A percentile compares a stretch with the other conserved stretches of the same genome.
These are phyloP conservation scores for Pitangus sulphuratus DNA, from an alignment of 2,797 vertebrate species.

Conservation along the genomic window DNA sequence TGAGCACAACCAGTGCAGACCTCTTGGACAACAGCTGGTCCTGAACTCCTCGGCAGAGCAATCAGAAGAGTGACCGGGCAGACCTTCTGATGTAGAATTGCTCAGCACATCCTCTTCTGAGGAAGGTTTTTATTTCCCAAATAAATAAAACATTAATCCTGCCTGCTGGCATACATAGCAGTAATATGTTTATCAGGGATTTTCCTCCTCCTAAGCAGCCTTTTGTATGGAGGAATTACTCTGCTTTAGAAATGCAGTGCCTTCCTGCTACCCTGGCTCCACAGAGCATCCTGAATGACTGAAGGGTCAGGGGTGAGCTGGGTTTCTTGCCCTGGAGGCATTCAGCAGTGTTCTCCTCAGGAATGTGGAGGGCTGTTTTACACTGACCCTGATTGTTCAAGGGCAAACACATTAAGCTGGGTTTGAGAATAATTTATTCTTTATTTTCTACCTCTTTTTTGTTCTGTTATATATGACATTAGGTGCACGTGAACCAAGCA, in stretches of 20 bases:
- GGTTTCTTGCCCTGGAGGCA: background rate
- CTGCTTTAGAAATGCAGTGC: background rate
- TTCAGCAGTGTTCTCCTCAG: background rate
- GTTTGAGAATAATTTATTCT: background rate
- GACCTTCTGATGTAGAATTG: background rate
- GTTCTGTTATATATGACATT: background rate
- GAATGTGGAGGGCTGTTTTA: background rate
- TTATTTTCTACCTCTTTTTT: background rate
- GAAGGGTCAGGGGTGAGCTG: background rate
- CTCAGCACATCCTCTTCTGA: background rate
- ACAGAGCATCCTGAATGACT: background rate
- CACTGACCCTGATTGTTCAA: background rate
- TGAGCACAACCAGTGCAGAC: background rate
- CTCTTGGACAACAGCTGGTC: background rate
- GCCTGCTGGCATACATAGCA: background rate
- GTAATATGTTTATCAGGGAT: background rate
- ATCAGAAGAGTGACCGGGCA: background rate
- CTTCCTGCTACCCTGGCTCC: rapidly evolving
- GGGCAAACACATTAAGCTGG: background rate
- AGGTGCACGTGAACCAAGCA: background rate
- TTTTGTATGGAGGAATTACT: background rate
- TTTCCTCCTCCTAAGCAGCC: background rate
- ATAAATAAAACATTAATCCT: background rate
- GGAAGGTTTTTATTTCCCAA: background rate
- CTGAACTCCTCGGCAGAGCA: background rate